Evolutionary conservation across 2,797 vertebrate species (phyloP).

Genomic region (Buceros bicornis): DNA sequence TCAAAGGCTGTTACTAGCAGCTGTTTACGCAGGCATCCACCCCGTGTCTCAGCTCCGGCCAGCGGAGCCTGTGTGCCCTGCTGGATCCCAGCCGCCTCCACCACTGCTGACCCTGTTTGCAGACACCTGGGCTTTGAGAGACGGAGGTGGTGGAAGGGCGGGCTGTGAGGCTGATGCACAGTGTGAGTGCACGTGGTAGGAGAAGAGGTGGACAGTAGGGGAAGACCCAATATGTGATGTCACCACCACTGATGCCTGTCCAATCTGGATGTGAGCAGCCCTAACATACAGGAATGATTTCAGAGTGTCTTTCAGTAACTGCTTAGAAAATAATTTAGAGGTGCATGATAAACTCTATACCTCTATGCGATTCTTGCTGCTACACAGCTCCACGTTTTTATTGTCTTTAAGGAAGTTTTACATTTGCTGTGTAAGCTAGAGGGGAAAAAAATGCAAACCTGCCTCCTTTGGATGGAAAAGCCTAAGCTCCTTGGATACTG

Average conservation of each 20-base stretch:
- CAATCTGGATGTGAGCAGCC: neutral
- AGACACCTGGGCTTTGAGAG: neutral
- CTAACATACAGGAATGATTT: neutral
- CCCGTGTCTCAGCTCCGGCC: neutral
- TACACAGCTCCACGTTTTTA: neutral
- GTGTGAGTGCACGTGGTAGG: neutral
- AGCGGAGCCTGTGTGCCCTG: neutral
- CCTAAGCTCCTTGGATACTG: constrained; percentile 22
- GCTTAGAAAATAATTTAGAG: neutral
- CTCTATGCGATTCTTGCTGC: neutral
- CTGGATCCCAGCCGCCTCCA: fast-evolving
- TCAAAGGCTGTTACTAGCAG: neutral
- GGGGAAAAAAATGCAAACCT: neutral
- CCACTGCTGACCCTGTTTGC: neutral
- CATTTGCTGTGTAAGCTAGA: neutral
- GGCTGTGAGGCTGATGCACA: neutral
- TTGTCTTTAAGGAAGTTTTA: neutral
- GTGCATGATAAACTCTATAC: neutral
- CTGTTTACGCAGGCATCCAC: neutral
- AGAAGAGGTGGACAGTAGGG: neutral
- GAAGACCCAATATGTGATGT: neutral
- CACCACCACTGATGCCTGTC: neutral
- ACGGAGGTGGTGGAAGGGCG: neutral
- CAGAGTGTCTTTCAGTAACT: neutral
- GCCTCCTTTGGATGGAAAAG: neutral